Evolutionary conservation across 2,888 invertebrate species (phyloP), one percentile per base, ranked within the genome.

Genomic region (Brachyopa scutellaris): DNA sequence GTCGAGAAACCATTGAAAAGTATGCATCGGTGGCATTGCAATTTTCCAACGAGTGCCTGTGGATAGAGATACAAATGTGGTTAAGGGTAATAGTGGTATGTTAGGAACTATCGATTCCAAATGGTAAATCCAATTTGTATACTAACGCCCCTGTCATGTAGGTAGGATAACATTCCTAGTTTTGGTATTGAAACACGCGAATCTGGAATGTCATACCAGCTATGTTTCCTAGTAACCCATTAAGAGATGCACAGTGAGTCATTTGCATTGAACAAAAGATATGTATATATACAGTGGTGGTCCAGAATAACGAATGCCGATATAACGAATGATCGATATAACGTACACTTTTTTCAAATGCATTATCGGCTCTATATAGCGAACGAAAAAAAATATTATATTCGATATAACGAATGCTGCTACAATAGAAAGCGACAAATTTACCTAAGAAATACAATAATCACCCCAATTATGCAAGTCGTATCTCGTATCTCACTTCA

Each of bases 111-210:
- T n/a, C 76, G 76, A 76, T 76, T 42, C 36, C 9, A 23, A n/a
- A n/a, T 33, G 23, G 67, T 23, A 69, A 69, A 76, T 69, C 57
- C 42, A 67, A 67, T 67, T 67, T 67, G n/a, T n/a, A 51, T 36
- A 57, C n/a, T 15, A 13, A 21, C 40, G 26, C 36, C 7, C 26
- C n/a, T n/a, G n/a, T n/a, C n/a, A n/a, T 9, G 26, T 15, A 1
- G 47, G 33, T 31, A 11, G 23, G 17, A 45, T 42, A 7, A 42
- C 13, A 51, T 51, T 42, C 45, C 38, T 26, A 38, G 45, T 45
- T 62, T 55, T 62, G 17, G n/a, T 53, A 45, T 33, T 21, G 62
- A n/a, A 47, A 36, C 33, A 53, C 51, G 33, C 42, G 42, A n/a
- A n/a, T n/a, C n/a, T n/a, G n/a, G 36, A 36, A 45, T 31, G 38